A percentile compares a stretch with the other conserved stretches of the same genome.
phyloP scores from a whole-genome alignment of 2,888 invertebrate species.

The Barypeithes pellucidus region DNA sequence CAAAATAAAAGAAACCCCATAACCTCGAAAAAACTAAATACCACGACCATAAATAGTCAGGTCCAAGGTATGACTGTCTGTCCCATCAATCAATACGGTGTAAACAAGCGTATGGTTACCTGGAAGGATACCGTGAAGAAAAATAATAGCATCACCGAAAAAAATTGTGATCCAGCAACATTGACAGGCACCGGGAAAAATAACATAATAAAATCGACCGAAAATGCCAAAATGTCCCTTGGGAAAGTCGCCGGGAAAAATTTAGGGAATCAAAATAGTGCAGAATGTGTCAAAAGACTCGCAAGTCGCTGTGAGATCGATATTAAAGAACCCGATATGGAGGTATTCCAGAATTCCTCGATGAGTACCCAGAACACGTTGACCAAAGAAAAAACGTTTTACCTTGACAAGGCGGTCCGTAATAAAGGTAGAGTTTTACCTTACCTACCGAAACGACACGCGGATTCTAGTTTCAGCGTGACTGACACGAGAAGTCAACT shows the following conservation, averaged over 20 bases:
- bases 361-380: background rate
- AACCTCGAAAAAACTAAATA: conserved; percentile 66
- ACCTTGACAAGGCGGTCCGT: background rate
- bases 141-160: background rate
- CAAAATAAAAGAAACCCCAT: conserved; percentile 56
- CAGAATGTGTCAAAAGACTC: background rate
- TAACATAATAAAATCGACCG: no score
- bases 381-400: conserved; percentile 14
- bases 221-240: no score
- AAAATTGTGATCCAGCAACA: no score
- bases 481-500: conserved; percentile 1
- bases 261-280: background rate
- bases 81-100: conserved; percentile 53
- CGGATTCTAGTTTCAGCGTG: background rate
- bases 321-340: background rate
- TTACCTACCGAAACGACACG: background rate
- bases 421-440: background rate
- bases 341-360: background rate
- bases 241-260: background rate
- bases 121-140: conserved; percentile 62
- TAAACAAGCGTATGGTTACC: conserved; percentile 61
- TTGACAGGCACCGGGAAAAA: no score
- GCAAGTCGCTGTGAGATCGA: background rate
- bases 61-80: conserved; percentile 66
- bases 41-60: conserved; percentile 65